phyloP scores from a whole-genome alignment of 2,888 invertebrate genomes.

The Drosophila paranaensis region DNA sequence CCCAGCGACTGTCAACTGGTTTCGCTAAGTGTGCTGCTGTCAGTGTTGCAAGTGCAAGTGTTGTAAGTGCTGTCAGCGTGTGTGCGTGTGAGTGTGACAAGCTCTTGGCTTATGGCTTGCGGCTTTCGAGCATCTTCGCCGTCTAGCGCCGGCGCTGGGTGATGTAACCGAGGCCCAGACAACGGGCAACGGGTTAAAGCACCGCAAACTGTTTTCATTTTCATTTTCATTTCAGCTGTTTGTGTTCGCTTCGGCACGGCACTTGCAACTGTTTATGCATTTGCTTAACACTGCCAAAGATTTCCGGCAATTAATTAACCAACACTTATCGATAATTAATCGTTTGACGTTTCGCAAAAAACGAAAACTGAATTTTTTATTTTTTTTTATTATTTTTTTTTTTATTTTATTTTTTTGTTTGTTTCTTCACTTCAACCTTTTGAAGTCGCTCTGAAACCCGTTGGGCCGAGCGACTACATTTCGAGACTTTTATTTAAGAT shows the following conservation, averaged over 20 bases:
- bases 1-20: conserved; percentile 54
- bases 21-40: conserved; percentile 24
- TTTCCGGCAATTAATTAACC: conserved; percentile 40
- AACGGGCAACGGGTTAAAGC: conserved; percentile 52
- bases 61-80: conserved; percentile 10
- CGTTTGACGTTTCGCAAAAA: conserved; percentile 10
- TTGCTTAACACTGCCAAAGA: conserved; percentile 30
- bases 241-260: not conserved
- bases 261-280: conserved; percentile 29
- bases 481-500: conserved; percentile 28
- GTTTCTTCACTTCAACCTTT: conserved; percentile 23
- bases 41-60: conserved; percentile 11
- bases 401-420: not conserved
- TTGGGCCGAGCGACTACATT: conserved; percentile 17
- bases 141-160: conserved; percentile 49
- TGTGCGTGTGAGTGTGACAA: conserved; percentile 10
- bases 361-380: not conserved
- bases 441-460: conserved; percentile 34
- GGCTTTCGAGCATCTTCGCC: conserved; percentile 65
- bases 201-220: conserved; percentile 5
- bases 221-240: not conserved
- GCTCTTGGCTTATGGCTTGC: conserved; percentile 10
- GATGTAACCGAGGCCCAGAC: conserved; percentile 49
- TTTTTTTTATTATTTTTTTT: not conserved
- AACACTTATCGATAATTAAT: conserved; percentile 11